phyloP scores from a whole-genome alignment of 1,140 invertebrate genomes.

The Drosophila melanica region DNA sequence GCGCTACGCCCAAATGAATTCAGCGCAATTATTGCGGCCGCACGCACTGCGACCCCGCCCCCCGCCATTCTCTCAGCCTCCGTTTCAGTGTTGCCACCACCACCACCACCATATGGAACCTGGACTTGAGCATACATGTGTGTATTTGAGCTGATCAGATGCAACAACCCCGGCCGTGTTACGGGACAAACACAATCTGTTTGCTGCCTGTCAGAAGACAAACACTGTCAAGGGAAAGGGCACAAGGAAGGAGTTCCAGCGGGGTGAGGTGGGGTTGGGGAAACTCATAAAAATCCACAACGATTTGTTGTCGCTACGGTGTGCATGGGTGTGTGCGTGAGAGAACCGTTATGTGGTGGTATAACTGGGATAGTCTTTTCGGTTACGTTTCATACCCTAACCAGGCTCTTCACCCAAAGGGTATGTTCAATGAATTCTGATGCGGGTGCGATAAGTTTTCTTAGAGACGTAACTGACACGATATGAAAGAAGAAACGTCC shows the following conservation, averaged over 20 bases:
- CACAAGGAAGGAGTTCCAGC: constrained; percentile 2
- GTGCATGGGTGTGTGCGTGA: constrained; percentile 10
- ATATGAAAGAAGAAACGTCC: no score
- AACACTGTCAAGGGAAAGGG: constrained; percentile 44
- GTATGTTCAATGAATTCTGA: constrained; percentile 1
- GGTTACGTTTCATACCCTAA: constrained; percentile 27
- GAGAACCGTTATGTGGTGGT: constrained; percentile 58
- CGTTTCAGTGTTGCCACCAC: constrained; percentile 1
- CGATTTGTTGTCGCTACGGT: constrained; percentile 71
- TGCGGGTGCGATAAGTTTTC: background rate
- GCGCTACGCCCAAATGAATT: constrained; percentile 57
- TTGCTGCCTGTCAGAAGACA: constrained; percentile 78
- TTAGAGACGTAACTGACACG: background rate
- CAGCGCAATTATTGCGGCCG: constrained; percentile 54
- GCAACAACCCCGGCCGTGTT: constrained; percentile 50
- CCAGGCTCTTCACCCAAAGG: background rate
- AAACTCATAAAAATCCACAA: constrained; percentile 79
- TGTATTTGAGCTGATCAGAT: constrained; percentile 29
- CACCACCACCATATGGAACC: constrained; percentile 10
- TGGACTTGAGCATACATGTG: constrained; percentile 13
- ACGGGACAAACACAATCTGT: constrained; percentile 70
- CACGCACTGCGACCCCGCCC: constrained; percentile 26
- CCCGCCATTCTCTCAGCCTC: background rate
- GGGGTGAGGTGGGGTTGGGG: constrained; percentile 24
- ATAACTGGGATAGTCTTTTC: constrained; percentile 53